Base-by-base conservation (phyloP, 2,113 vertebrate species). In the Albula goreensis region DNA sequence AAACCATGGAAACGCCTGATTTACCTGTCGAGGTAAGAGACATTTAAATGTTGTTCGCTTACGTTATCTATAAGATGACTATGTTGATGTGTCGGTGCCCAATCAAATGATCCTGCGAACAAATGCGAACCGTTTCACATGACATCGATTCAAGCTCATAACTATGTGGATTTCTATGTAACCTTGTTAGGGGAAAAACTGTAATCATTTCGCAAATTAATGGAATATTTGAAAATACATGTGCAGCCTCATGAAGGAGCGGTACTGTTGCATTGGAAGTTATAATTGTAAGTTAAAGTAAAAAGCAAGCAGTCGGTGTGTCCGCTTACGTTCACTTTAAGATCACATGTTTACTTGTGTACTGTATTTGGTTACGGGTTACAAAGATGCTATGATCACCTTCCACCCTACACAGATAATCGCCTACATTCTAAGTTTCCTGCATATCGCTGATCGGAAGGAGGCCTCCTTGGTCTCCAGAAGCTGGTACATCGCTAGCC, bases 401-500 rank as follows among this genome's bases (percentile, higher is more conserved):
- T 85, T 13, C 82, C 31, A 82, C 50, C 7, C 78, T 87, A 25
- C 5, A 63, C 86, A 98, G 97, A 92, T 98, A 52, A 91, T 97
- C 83, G 92, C 96, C 51, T 94, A 96, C 90, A 96, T 97, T 90
- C 91, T 97, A 89, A 94, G 93, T 85, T 97, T 96, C 88, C 95
- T 98, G 74, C 94, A 95, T 80, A 82, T 93, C 4, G 90, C 96
- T 41, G 96, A 97, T 92, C 94, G 96, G 81, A 97, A 95, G 93
- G 96, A 97, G 85, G 97, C 97, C 0, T 96, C 96, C 0, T 90
- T 97, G 63, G 95, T 98, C 77, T 96, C 91, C 88, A 93, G 81
- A 78, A 94, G 93, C 87, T 97, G 97, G 97, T 96, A 96, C 89
- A 79, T 22, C 77, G 97, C 97, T 22, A 96, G 96, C 84, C 96